Conservation (phyloP, 2,113 vertebrate species). For the Hydrochoerus hydrochaeris region DNA sequence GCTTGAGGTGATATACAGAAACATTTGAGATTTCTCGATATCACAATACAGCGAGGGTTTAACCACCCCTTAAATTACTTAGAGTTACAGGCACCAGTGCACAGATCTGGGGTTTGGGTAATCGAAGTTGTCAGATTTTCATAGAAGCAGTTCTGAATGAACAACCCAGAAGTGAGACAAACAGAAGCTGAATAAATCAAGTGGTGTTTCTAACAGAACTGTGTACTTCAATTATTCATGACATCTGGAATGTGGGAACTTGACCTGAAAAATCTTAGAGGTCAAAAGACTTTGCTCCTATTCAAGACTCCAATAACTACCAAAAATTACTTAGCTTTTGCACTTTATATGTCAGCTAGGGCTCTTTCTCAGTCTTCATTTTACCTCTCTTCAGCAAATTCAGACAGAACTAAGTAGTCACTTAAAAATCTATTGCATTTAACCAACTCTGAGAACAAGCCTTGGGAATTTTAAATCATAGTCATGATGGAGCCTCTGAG, state of each 20-base stretch:
- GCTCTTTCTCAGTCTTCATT: slow-evolving; percentile 33
- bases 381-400: neutral
- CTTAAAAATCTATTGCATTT: neutral
- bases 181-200: slow-evolving; percentile 70
- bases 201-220: slow-evolving; percentile 30
- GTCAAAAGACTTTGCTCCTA: slow-evolving; percentile 50
- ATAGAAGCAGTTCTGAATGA: slow-evolving; percentile 64
- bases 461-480: neutral
- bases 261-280: slow-evolving; percentile 67
- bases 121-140: slow-evolving; percentile 69
- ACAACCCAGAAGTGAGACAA: slow-evolving; percentile 66
- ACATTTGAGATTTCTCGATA: slow-evolving; percentile 27
- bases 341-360: neutral
- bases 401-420: neutral
- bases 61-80: slow-evolving; percentile 48
- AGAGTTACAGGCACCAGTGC: slow-evolving; percentile 3
- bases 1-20: neutral
- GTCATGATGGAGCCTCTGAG: neutral
- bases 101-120: slow-evolving; percentile 45
- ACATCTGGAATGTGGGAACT: neutral
- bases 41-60: slow-evolving; percentile 4
- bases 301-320: neutral
- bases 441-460: neutral
- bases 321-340: neutral
- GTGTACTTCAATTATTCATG: slow-evolving; percentile 71